A percentile compares a stretch with the other conserved stretches of the same genome.
Conservation (phyloP, 2,797 vertebrate genomes). For the Syngnathus rostellatus region DNA sequence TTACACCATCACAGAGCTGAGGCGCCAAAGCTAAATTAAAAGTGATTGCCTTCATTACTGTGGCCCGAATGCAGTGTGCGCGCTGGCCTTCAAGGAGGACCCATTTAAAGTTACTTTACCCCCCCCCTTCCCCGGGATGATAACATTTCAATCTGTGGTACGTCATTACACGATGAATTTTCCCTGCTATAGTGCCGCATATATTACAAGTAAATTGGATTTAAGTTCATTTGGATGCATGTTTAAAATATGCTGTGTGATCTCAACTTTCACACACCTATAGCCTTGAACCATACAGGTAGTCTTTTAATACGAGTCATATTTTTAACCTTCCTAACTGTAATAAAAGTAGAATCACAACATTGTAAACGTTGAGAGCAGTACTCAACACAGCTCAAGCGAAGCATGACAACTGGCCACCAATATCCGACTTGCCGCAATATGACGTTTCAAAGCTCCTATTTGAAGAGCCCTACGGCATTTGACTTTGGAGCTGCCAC, state of each 20-base stretch:
- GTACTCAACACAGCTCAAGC: too few relatives aligned
- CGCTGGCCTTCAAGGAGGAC: constrained; percentile 37
- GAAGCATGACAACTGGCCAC: too few relatives aligned
- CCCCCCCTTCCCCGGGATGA: not conserved
- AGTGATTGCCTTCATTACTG: constrained; percentile 67
- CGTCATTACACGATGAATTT: constrained; percentile 36
- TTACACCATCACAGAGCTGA: constrained; percentile 62
- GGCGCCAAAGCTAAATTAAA: constrained; percentile 59
- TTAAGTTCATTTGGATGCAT: constrained; percentile 30
- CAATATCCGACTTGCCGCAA: not conserved
- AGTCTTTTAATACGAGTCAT: too few relatives aligned
- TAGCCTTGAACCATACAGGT: too few relatives aligned
- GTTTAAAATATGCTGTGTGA: constrained; percentile 23
- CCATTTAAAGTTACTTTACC: constrained; percentile 52
- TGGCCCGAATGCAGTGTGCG: constrained; percentile 43
- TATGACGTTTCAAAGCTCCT: not conserved
- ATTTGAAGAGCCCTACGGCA: not conserved
- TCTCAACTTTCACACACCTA: constrained; percentile 2
- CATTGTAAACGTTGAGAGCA: too few relatives aligned
- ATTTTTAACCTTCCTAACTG: too few relatives aligned
- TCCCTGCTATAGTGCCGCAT: constrained; percentile 19
- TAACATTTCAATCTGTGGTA: constrained; percentile 27
- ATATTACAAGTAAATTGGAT: constrained; percentile 31
- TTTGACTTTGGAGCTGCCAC: not conserved
- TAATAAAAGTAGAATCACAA: too few relatives aligned